A percentile compares a stretch with the other conserved stretches of the same genome.
Conservation (phyloP, 2,888 invertebrate species). For the Daptonema setosum region DNA sequence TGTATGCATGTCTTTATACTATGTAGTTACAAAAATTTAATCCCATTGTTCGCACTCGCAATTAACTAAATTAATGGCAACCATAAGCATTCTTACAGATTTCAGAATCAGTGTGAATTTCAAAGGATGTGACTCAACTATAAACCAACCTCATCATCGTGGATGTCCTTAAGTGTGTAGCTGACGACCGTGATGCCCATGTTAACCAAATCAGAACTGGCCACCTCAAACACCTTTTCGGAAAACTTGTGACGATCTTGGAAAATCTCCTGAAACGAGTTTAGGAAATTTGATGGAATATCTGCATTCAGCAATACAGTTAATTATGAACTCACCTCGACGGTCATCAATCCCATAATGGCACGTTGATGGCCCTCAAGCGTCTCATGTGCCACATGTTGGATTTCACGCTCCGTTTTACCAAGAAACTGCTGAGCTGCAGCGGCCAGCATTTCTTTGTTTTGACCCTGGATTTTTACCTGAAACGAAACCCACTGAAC, state of each 20-base stretch:
- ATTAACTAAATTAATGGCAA: too few relatives aligned
- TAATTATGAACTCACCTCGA: constrained; percentile 18
- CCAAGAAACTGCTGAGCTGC: constrained; percentile 32
- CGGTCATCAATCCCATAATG: constrained; percentile 34
- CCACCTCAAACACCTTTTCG: constrained; percentile 70
- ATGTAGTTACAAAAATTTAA: too few relatives aligned
- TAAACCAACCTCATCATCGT: constrained; percentile 76
- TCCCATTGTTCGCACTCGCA: too few relatives aligned
- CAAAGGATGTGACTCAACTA: too few relatives aligned
- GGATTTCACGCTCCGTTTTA: constrained; percentile 28
- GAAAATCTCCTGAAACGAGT: constrained; percentile 55
- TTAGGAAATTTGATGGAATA: too few relatives aligned
- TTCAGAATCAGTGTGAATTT: too few relatives aligned
- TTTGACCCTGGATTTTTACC: constrained; percentile 32
- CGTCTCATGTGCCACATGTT: constrained; percentile 29
- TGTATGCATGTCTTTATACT: too few relatives aligned
- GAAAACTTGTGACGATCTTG: constrained; percentile 84
- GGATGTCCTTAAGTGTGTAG: constrained; percentile 74
- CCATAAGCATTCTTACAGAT: too few relatives aligned
- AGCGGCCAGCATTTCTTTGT: constrained; percentile 29
- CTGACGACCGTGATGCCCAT: constrained; percentile 90
- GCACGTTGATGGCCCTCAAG: constrained; percentile 33
- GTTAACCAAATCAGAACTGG: constrained; percentile 75
- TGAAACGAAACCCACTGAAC: too few relatives aligned
- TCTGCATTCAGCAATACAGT: neutral